Percentiles rank a stretch among this genome's conserved stretches.
Evolutionary conservation across 1,140 invertebrate genomes (phyloP).

Genomic region (Hyposmocoma kahamanoa): DNA sequence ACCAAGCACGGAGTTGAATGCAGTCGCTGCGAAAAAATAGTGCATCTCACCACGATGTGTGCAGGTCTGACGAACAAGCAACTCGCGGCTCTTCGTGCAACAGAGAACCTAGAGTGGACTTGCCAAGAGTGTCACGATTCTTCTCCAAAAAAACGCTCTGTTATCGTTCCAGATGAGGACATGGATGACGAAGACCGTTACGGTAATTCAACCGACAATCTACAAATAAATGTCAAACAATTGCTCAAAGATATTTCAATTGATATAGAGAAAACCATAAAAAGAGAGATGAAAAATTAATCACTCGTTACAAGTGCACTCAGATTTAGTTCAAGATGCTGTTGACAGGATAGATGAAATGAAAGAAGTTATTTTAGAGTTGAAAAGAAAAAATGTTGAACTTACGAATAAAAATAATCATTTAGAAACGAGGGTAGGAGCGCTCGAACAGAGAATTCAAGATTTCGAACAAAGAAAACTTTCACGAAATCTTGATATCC

Average conservation of each 20-base stretch:
- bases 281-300: neutral
- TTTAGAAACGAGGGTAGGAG: neutral
- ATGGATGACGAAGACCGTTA: neutral
- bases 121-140: neutral
- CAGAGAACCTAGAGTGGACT: neutral
- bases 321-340: neutral
- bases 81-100: neutral
- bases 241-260: neutral
- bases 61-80: no score
- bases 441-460: neutral
- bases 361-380: neutral
- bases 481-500: neutral
- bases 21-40: no score
- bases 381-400: neutral
- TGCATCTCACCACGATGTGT: no score
- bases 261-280: neutral
- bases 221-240: neutral
- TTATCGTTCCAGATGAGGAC: neutral
- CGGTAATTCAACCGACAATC: neutral
- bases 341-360: neutral
- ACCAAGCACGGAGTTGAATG: no score
- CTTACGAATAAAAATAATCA: neutral
- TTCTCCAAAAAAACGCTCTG: neutral
- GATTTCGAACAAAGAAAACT: conserved; percentile 1
- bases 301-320: neutral